A percentile compares a stretch with the other conserved stretches of the same genome.
Conservation (phyloP, 2,797 vertebrate genomes). For the Peromyscus nudipes region DNA sequence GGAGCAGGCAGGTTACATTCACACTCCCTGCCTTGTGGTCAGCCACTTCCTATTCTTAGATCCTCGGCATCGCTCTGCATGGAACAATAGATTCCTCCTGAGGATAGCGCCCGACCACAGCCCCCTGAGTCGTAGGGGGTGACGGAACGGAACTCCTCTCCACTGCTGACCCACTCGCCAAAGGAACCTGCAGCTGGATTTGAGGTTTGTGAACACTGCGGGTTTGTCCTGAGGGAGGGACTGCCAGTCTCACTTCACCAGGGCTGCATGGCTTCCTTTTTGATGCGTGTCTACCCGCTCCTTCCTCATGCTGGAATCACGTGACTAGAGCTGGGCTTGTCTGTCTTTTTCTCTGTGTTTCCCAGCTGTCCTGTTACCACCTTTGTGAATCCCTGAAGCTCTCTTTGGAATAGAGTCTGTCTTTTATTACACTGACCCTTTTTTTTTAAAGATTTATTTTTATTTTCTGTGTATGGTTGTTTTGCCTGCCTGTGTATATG, state of each 20-base stretch:
- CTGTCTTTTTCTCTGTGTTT: neutral
- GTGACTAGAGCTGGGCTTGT: neutral
- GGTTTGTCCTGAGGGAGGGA: neutral
- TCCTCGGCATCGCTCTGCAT: neutral
- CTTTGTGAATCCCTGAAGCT: neutral
- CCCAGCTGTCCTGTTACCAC: neutral
- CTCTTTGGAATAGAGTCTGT: neutral
- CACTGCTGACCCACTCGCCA: neutral
- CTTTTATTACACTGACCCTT: neutral
- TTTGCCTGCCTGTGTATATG: neutral
- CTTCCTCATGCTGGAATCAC: neutral
- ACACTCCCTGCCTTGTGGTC: neutral
- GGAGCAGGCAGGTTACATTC: neutral
- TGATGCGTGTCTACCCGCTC: neutral
- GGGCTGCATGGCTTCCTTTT: neutral
- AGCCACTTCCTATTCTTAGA: neutral
- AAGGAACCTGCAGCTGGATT: neutral
- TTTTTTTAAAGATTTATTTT: neutral
- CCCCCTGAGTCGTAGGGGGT: neutral
- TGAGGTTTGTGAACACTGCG: neutral
- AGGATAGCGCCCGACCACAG: neutral
- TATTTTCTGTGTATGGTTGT: neutral
- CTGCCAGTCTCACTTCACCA: neutral
- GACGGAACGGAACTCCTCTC: accelerated
- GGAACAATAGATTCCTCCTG: neutral